A percentile compares a stretch with the other conserved stretches of the same genome.
Evolutionary conservation across 2,797 vertebrate species (phyloP).

Genomic region (Coccyzus lansbergi): DNA sequence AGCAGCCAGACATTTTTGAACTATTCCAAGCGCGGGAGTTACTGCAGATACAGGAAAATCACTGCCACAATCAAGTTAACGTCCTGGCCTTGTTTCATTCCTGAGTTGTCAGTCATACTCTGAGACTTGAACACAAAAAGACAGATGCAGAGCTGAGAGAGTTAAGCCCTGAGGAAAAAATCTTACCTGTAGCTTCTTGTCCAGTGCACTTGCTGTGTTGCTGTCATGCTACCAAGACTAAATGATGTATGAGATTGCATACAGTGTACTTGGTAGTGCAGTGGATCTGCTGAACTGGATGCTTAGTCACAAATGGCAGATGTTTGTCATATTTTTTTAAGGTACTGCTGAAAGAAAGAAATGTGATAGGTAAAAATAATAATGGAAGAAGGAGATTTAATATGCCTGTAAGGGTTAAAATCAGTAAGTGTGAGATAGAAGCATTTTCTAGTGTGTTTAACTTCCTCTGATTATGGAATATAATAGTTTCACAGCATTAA

Average conservation of each 20-base stretch:
- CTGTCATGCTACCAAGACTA: background rate
- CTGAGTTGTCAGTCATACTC: background rate
- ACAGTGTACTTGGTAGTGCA: background rate
- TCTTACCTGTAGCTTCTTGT: background rate
- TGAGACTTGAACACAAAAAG: background rate
- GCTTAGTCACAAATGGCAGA: background rate
- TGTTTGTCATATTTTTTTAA: background rate
- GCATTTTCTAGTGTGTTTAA: background rate
- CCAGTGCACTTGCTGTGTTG: background rate
- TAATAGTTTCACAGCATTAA: background rate
- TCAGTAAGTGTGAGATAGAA: background rate
- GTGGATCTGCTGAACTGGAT: background rate
- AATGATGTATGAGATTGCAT: background rate
- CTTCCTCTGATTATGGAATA: background rate
- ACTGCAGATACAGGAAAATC: background rate
- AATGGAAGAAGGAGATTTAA: background rate
- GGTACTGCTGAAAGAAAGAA: background rate
- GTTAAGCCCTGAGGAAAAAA: background rate
- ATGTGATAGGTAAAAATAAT: background rate
- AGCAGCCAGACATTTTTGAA: conserved; percentile 43
- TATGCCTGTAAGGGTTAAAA: background rate
- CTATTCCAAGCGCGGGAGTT: conserved; percentile 24
- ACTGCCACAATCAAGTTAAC: background rate
- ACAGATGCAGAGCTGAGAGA: background rate
- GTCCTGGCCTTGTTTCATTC: background rate